Evolutionary conservation across 2,797 vertebrate species (phyloP).

Genomic region (Pangasius larnaudii): DNA sequence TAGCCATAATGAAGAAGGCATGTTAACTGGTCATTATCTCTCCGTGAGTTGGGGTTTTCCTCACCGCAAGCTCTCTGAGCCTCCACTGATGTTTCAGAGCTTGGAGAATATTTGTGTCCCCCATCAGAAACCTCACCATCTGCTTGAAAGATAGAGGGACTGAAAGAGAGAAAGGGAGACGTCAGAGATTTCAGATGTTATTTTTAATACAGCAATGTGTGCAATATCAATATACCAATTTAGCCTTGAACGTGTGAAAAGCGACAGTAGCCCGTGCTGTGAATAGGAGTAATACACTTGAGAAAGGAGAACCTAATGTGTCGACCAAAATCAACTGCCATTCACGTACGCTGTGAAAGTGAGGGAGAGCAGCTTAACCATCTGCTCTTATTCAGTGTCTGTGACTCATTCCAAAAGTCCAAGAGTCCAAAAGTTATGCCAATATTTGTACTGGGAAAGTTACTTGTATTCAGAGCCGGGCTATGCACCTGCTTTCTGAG

Average conservation of each 20-base stretch:
- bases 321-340: background rate
- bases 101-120: slow-evolving; percentile 84
- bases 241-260: slow-evolving; percentile 16
- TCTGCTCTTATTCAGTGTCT: background rate
- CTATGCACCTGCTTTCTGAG: background rate
- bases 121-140: slow-evolving; percentile 83
- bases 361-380: background rate
- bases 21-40: slow-evolving; percentile 3
- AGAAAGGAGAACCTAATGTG: background rate
- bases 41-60: slow-evolving; percentile 51
- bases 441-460: background rate
- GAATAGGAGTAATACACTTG: background rate
- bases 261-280: background rate
- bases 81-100: slow-evolving; percentile 84
- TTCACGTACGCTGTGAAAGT: background rate
- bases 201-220: slow-evolving; percentile 23
- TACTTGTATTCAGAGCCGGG: background rate
- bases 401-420: background rate
- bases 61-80: slow-evolving; percentile 88
- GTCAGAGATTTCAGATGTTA: slow-evolving; percentile 45
- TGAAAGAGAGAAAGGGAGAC: slow-evolving; percentile 59
- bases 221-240: slow-evolving; percentile 24
- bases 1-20: slow-evolving; percentile 5
- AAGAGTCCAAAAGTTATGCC: background rate
- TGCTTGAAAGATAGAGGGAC: slow-evolving; percentile 83